phyloP scores from a whole-genome alignment of 2,797 vertebrate genomes.

The Coccyzus lansbergi region DNA sequence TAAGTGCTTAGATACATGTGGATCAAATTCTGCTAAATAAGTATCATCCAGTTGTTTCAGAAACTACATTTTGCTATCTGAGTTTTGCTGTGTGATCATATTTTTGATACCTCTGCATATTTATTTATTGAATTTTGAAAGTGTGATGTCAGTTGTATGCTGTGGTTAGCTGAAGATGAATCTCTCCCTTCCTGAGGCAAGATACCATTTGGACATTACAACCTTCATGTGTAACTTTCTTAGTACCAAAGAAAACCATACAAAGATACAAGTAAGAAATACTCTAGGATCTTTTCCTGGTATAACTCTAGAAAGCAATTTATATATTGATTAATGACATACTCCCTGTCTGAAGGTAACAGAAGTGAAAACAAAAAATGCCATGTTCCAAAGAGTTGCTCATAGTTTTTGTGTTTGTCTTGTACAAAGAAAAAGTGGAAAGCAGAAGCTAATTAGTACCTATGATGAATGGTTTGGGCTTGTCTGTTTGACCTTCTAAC shows the following conservation, averaged over 20 bases:
- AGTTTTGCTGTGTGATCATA: not conserved
- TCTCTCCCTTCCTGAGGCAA: not conserved
- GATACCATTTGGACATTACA: not conserved
- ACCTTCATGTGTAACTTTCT: not conserved
- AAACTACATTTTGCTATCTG: not conserved
- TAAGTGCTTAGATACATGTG: not conserved
- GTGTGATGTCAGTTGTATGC: not conserved
- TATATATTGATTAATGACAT: not conserved
- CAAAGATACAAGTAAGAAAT: not conserved
- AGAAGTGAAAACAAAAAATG: not conserved
- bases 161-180: not conserved
- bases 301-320: not conserved
- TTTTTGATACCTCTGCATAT: not conserved
- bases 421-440: not conserved
- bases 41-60: not conserved
- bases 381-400: not conserved
- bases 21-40: not conserved
- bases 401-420: not conserved
- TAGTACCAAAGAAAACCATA: not conserved
- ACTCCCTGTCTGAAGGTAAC: not conserved
- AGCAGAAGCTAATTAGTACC: not conserved
- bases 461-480: not conserved
- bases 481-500: not conserved
- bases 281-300: not conserved
- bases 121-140: not conserved